Percentiles rank a stretch among this genome's conserved stretches.
These are phyloP conservation scores for Porites australiensis DNA, from an alignment of 64 coral and sea anemone species.

Conservation along the genomic window DNA sequence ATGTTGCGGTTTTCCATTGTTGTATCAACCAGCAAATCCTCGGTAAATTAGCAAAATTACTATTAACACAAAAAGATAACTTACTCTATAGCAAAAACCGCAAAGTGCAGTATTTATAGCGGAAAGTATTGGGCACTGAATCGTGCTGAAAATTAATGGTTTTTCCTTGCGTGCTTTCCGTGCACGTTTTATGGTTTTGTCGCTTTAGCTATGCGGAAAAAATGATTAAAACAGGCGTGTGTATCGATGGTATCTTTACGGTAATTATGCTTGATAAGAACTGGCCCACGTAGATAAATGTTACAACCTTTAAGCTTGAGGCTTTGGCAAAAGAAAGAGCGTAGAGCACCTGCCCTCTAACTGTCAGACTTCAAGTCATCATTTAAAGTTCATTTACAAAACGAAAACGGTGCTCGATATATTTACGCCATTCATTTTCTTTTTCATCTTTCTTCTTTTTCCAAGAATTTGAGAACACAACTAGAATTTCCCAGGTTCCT, in stretches of 20 bases:
- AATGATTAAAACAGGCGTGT: background rate
- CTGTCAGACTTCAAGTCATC: slow-evolving; percentile 47
- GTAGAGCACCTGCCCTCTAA: background rate
- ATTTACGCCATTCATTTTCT: background rate
- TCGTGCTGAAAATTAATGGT: background rate
- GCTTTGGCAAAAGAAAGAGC: slow-evolving; percentile 20
- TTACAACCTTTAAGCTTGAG: slow-evolving; percentile 3
- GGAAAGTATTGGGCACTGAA: background rate
- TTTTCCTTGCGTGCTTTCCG: background rate
- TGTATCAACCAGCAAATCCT: background rate
- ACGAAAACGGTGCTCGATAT: background rate
- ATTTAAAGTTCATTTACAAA: slow-evolving; percentile 49
- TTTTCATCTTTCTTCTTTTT: background rate
- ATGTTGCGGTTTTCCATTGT: slow-evolving; percentile 7
- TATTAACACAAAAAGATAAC: background rate
- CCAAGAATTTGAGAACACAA: background rate
- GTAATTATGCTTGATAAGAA: slow-evolving; percentile 32
- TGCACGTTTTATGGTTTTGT: background rate
- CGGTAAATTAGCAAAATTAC: background rate
- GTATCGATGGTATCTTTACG: slow-evolving; percentile 36
- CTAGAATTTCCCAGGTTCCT: background rate
- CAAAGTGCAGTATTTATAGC: background rate
- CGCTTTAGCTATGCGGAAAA: background rate
- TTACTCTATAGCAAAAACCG: background rate
- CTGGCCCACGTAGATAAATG: background rate